Evolutionary conservation across 2,888 invertebrate genomes (phyloP).

Genomic region (Pollenia griseotomentosa): DNA sequence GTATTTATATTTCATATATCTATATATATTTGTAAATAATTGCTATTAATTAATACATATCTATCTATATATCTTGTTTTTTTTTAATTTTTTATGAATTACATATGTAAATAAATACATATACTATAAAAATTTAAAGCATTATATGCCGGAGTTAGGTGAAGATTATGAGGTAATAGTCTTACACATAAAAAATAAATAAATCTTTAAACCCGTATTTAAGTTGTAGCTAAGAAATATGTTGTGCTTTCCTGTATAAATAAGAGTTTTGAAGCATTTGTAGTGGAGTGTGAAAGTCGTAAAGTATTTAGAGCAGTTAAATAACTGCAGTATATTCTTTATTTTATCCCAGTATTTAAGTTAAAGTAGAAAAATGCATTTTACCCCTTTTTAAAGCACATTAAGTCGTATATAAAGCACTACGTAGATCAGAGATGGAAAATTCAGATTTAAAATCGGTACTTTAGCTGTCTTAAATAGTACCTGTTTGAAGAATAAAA

Average conservation of each 20-base stretch:
- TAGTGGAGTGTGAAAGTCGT: no score
- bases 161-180: slow-evolving; percentile 58
- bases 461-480: no score
- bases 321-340: no score
- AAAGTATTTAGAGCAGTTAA: background rate
- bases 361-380: no score
- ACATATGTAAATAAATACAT: slow-evolving; percentile 32
- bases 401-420: no score
- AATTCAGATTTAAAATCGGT: no score
- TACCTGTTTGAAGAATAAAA: no score
- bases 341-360: no score
- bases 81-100: slow-evolving; percentile 26
- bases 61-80: background rate
- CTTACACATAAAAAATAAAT: slow-evolving; percentile 8
- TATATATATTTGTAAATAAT: slow-evolving; percentile 6
- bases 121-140: slow-evolving; percentile 34
- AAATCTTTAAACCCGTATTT: background rate
- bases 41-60: slow-evolving; percentile 2
- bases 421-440: no score
- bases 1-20: slow-evolving; percentile 8
- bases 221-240: slow-evolving; percentile 5
- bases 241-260: background rate
- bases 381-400: no score
- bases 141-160: slow-evolving; percentile 45
- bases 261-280: no score